Evolutionary conservation across 2,797 vertebrate species (phyloP).

Genomic region (Alectoris magna): DNA sequence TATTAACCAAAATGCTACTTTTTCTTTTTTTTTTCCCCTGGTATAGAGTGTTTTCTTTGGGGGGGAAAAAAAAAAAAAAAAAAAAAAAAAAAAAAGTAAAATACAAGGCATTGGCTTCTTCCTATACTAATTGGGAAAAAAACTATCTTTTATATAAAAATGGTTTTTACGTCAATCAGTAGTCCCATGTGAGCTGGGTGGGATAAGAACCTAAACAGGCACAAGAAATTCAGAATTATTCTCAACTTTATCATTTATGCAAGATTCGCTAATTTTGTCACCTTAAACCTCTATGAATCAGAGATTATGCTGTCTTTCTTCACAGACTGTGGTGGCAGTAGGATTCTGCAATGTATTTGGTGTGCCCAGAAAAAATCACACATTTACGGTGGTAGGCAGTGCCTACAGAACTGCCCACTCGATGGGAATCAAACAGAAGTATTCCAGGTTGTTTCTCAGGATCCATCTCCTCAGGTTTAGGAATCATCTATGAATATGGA

Average conservation of each 20-base stretch:
- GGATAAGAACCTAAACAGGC: background rate
- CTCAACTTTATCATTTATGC: background rate
- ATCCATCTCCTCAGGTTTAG: background rate
- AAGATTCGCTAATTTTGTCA: background rate
- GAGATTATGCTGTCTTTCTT: background rate
- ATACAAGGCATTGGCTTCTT: background rate
- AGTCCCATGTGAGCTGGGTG: background rate
- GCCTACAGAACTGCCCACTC: background rate
- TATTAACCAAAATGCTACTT: background rate
- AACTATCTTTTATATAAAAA: background rate
- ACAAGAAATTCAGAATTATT: background rate
- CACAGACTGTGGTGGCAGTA: background rate
- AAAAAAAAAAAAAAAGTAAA: background rate
- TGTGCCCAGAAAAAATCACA: background rate
- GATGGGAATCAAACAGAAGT: background rate
- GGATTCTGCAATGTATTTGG: background rate
- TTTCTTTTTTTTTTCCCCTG: too few species aligned
- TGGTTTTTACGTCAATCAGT: background rate
- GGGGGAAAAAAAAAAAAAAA: too few species aligned
- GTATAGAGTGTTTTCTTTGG: too few species aligned
- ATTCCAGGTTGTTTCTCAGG: background rate
- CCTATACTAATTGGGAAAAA: background rate
- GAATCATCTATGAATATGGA: background rate
- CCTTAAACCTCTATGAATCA: background rate
- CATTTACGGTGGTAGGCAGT: background rate